Conservation (phyloP, 2,113 vertebrate genomes). For the Sciurus niger region DNA sequence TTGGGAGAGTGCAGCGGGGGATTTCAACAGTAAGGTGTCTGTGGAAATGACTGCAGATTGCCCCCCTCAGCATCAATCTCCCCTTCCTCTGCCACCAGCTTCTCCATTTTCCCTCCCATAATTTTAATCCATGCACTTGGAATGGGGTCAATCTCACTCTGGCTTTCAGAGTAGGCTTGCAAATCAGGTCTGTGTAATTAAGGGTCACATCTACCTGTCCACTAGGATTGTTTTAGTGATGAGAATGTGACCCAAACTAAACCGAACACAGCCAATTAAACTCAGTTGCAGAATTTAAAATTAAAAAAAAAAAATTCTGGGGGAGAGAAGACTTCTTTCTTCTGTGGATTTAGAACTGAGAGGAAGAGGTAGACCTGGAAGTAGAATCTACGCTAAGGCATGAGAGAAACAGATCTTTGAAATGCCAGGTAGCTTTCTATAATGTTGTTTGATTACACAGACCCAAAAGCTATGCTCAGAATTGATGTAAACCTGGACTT, state of each 20-base stretch:
- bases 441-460: neutral
- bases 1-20: neutral
- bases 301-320: neutral
- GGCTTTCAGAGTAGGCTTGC: neutral
- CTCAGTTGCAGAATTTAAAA: neutral
- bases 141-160: neutral
- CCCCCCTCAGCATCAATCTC: neutral
- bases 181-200: neutral
- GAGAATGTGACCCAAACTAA: neutral
- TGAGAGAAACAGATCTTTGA: neutral
- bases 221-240: neutral
- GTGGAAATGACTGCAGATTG: neutral
- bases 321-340: neutral
- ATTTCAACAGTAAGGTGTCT: neutral
- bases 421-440: neutral
- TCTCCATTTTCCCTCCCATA: neutral
- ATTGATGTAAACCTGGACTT: neutral
- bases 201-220: neutral
- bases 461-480: neutral
- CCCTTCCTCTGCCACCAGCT: neutral
- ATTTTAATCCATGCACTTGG: neutral
- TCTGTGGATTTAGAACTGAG: neutral
- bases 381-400: neutral
- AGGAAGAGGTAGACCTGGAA: neutral
- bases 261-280: neutral